Percentiles rank a stretch among this genome's conserved stretches.
These are phyloP conservation scores for Epicampocera succincta DNA, from an alignment of 2,888 invertebrate genomes.

Conservation along the genomic window DNA sequence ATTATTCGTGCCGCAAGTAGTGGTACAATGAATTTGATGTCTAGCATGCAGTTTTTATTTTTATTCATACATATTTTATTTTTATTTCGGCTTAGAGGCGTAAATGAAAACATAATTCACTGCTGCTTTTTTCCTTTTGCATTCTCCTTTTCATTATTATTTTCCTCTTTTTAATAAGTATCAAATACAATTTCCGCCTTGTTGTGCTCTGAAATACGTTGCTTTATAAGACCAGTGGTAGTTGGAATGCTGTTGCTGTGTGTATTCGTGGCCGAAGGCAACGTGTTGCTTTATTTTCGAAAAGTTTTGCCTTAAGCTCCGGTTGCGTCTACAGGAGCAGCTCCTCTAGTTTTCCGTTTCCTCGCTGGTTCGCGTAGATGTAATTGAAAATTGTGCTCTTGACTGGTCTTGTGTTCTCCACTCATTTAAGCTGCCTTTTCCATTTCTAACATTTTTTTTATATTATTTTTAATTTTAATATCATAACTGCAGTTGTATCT, in stretches of 20 bases:
- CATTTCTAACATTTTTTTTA: conserved; percentile 44
- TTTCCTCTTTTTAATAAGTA: background rate
- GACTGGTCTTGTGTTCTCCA: conserved; percentile 39
- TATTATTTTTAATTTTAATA: conserved; percentile 51
- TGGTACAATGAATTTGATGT: conserved; percentile 28
- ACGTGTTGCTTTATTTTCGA: conserved; percentile 59
- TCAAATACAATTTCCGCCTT: conserved; percentile 44
- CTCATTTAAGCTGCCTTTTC: conserved; percentile 25
- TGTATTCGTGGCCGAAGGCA: conserved; percentile 18
- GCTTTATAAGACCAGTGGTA: background rate
- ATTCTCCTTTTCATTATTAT: background rate
- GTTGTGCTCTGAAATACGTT: conserved; percentile 28
- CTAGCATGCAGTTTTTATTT: conserved; percentile 18
- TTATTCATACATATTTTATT: conserved; percentile 17
- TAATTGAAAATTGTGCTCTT: conserved; percentile 60
- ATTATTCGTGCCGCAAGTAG: conserved; percentile 38
- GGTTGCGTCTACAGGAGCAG: conserved; percentile 5
- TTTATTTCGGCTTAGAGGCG: conserved; percentile 48
- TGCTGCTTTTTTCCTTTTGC: background rate
- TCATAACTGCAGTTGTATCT: conserved; percentile 63
- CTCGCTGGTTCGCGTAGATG: conserved; percentile 31
- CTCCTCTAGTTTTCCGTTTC: conserved; percentile 13
- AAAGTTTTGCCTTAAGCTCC: conserved; percentile 33
- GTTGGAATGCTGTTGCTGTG: conserved; percentile 1
- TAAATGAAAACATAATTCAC: conserved; percentile 37